These are phyloP conservation scores for Agapornis roseicollis DNA, from an alignment of 2,113 vertebrate species.

Conservation along the genomic window DNA sequence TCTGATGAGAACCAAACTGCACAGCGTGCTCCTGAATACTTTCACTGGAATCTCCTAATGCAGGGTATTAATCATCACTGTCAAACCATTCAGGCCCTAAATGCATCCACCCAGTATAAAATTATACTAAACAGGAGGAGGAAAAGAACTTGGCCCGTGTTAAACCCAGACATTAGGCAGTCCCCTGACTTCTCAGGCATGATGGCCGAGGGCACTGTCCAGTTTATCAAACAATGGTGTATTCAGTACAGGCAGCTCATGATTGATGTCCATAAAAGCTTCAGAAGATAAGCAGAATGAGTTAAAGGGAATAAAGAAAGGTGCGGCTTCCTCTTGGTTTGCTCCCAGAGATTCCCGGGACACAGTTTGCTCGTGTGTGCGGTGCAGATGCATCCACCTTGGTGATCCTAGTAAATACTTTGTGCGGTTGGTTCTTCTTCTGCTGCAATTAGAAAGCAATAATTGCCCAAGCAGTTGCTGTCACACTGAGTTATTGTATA, in stretches of 20 bases:
- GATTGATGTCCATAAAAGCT: neutral
- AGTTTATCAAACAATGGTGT: neutral
- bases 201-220: slow-evolving; percentile 30
- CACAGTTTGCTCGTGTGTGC: neutral
- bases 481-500: neutral
- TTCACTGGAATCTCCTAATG: slow-evolving; percentile 87
- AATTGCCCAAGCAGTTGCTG: neutral
- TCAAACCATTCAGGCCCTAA: slow-evolving; percentile 76
- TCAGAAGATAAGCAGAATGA: neutral
- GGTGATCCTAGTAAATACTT: neutral
- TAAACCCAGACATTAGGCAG: slow-evolving; percentile 56
- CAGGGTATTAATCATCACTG: slow-evolving; percentile 85
- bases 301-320: neutral
- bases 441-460: neutral
- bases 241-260: neutral
- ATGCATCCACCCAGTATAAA: slow-evolving; percentile 73
- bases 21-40: slow-evolving; percentile 74
- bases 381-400: neutral
- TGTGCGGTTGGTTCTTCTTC: neutral
- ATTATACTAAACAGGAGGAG: slow-evolving; percentile 64
- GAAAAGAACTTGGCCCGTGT: slow-evolving; percentile 36
- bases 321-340: neutral
- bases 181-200: neutral
- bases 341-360: neutral
- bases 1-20: slow-evolving; percentile 76